Percentiles rank a stretch among this genome's conserved stretches.
phyloP scores from a whole-genome alignment of 2,113 vertebrate genomes.

The Thalassarche chlororhynchos region DNA sequence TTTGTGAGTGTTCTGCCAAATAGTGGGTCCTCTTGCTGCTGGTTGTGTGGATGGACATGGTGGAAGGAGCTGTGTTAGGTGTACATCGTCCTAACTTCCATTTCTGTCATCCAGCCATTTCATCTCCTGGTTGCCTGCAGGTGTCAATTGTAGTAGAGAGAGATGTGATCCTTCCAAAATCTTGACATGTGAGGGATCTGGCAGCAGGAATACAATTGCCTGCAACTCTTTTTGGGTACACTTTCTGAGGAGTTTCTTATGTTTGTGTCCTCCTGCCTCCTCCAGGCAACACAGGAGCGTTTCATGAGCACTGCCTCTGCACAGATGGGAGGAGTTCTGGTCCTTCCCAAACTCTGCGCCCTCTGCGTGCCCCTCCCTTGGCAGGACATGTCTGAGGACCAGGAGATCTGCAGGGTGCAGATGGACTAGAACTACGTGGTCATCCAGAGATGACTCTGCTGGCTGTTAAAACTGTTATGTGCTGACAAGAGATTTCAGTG shows the following conservation, averaged over 20 bases:
- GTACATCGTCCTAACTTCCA: accelerated
- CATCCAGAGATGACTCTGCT: too few species aligned
- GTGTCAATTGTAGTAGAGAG: too few species aligned
- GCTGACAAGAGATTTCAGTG: not conserved
- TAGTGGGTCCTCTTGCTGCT: not conserved
- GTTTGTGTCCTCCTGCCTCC: not conserved
- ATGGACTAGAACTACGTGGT: not conserved
- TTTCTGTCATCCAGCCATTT: too few species aligned
- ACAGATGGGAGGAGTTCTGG: not conserved
- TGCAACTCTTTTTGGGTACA: not conserved
- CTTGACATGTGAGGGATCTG: too few species aligned
- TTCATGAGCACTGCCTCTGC: not conserved
- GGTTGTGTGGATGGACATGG: not conserved
- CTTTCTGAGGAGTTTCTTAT: not conserved
- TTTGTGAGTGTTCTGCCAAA: too few species aligned
- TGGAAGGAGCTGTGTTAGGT: not conserved
- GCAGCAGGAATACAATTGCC: not conserved
- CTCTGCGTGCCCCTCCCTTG: not conserved
- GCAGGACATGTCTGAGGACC: not conserved
- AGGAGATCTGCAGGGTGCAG: not conserved
- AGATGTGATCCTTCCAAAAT: not conserved
- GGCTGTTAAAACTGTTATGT: not conserved
- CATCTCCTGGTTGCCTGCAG: not conserved
- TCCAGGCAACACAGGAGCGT: not conserved
- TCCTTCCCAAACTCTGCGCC: not conserved